Percentiles rank a stretch among this genome's conserved stretches.
Conservation (phyloP, 2,888 invertebrate genomes). For the Cordilura impudica region DNA sequence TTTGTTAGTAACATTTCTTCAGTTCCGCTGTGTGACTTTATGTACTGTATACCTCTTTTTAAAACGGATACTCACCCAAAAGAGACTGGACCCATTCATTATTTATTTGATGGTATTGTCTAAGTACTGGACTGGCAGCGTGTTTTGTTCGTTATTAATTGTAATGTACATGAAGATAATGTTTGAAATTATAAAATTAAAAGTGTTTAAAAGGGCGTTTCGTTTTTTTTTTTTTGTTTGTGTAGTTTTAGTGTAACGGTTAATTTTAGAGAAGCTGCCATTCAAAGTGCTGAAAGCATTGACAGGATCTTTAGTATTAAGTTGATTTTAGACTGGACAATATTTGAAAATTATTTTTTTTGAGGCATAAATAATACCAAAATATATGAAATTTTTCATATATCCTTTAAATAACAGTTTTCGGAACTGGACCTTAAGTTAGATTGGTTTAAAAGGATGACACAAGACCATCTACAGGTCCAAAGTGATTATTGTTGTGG, state of each 20-base stretch:
- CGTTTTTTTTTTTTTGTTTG: constrained; percentile 17
- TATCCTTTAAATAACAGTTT: too few relatives aligned
- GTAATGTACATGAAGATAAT: neutral
- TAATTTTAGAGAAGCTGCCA: constrained; percentile 11
- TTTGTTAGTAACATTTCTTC: constrained; percentile 55
- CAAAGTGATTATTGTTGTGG: too few relatives aligned
- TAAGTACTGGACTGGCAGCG: constrained; percentile 25
- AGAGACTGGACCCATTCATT: constrained; percentile 45
- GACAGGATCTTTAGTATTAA: constrained; percentile 2
- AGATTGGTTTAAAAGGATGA: too few relatives aligned
- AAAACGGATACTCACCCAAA: constrained; percentile 36
- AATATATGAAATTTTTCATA: too few relatives aligned
- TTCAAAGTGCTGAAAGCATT: constrained; percentile 13
- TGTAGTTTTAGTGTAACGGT: constrained; percentile 34
- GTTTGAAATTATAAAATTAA: constrained; percentile 15
- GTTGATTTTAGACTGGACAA: too few relatives aligned
- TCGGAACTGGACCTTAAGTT: too few relatives aligned
- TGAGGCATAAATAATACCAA: too few relatives aligned
- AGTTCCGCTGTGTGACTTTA: constrained; percentile 64
- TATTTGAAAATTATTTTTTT: too few relatives aligned
- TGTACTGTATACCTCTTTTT: constrained; percentile 24
- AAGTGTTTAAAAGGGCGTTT: constrained; percentile 48
- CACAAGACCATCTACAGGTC: too few relatives aligned
- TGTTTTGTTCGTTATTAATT: constrained; percentile 56
- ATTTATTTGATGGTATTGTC: constrained; percentile 11